Base-by-base conservation (phyloP, 30 jellyfish, hydroid and myxozoan genomes). In the Clytia hemisphaerica region DNA sequence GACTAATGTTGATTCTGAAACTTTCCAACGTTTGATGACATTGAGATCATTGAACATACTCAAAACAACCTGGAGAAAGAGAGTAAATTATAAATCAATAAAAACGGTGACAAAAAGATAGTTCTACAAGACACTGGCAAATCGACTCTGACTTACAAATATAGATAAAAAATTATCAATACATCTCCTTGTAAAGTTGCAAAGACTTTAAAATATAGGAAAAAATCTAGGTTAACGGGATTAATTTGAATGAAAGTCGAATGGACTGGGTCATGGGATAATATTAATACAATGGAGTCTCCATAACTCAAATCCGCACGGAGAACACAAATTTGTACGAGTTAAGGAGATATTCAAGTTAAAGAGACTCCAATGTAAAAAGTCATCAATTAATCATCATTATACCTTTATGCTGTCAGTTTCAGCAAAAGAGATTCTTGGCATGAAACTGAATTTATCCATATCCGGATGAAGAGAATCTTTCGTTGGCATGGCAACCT, bases 1-100 rank as follows among this genome's bases (percentile, higher is more conserved):
- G 19, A 80, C 98, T 16, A 89, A 83, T 0, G 98, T 89, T 32
- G 38, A 38, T 42, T 81, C 94, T 47, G 85, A 67, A 45, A 89
- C 66, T 63, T 89, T 89, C 87, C 91, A 82, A 25, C 93, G 55
- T 29, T 71, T 74, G 19, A 79, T 75, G 27, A 80, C 80, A 37
- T 93, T 95, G 3, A 89, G 76, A 53, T 89, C 95, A 44, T 75
- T 79, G 60, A 89, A 72, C 98, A 89, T 89, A 26, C 81, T 76
- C 16, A 89, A 72, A 1, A 89, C 98, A 44, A 79, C 83, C 98
- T 89, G 53, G 1, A 36, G 63, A 25, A 71, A 71, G 27, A 61
- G 16, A 45, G 47, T 9, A 6, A 12, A 24, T 42, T 25, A 15
- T 31, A 59, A 15, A 29, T 59, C 14, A 40, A 16, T 40, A 16